Percentiles rank a stretch among this genome's conserved stretches.
phyloP scores from a whole-genome alignment of 2,888 invertebrate species.

The Pegoplata infirma region DNA sequence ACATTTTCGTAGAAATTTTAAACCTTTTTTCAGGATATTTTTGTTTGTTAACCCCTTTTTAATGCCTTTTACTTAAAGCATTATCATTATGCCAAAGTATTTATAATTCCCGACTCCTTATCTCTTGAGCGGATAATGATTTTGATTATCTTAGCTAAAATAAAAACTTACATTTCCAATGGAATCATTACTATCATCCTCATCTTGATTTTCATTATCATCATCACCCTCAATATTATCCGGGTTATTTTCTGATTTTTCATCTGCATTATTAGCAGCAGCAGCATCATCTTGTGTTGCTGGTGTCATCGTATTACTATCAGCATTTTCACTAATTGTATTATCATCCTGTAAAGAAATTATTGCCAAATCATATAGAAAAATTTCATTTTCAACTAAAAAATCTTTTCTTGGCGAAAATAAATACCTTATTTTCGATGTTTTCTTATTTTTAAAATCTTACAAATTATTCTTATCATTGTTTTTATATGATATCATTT shows the following conservation, averaged over 20 bases:
- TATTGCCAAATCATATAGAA: constrained; percentile 49
- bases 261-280: constrained; percentile 24
- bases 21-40: not conserved
- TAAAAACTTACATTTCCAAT: constrained; percentile 63
- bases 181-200: constrained; percentile 65
- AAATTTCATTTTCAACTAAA: not conserved
- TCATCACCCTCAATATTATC: constrained; percentile 29
- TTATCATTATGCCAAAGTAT: too few relatives aligned
- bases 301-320: constrained; percentile 36
- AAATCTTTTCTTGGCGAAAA: constrained; percentile 1
- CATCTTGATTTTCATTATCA: constrained; percentile 63
- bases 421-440: constrained; percentile 50
- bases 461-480: not conserved
- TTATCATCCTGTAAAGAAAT: constrained; percentile 72
- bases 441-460: not conserved
- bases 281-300: constrained; percentile 8
- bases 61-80: too few relatives aligned
- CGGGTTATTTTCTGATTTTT: constrained; percentile 10
- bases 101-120: not conserved
- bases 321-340: constrained; percentile 62
- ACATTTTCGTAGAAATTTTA: not conserved
- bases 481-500: not conserved
- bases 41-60: not conserved
- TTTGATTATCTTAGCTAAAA: too few relatives aligned
- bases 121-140: not conserved